These are phyloP conservation scores for Mastacembelus armatus DNA, from an alignment of 2,797 vertebrate species.

Conservation along the genomic window DNA sequence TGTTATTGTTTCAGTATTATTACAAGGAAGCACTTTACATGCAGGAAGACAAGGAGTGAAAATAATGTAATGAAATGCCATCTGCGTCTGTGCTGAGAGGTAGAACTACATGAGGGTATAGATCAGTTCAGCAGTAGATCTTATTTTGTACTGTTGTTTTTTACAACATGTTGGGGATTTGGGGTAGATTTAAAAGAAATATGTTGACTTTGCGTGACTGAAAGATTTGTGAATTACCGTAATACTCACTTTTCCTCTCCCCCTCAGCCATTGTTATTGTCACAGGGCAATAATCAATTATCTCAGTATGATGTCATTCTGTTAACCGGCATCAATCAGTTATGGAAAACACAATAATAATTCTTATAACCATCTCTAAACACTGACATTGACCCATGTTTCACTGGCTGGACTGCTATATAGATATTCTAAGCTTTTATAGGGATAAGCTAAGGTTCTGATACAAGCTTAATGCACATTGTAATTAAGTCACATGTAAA, in stretches of 20 bases:
- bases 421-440: neutral
- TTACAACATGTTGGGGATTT: neutral
- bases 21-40: constrained; percentile 1
- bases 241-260: constrained; percentile 11
- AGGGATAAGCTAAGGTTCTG: neutral
- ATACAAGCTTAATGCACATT: constrained; percentile 3
- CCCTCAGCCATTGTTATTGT: constrained; percentile 63
- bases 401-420: neutral
- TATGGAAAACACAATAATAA: constrained; percentile 5
- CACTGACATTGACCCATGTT: neutral
- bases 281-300: constrained; percentile 75
- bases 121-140: too few relatives aligned
- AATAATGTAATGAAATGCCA: constrained; percentile 24
- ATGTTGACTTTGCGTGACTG: constrained; percentile 14
- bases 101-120: neutral
- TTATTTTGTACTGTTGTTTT: too few relatives aligned
- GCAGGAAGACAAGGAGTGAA: neutral
- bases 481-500: constrained; percentile 14
- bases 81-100: constrained; percentile 24
- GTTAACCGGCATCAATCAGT: constrained; percentile 44
- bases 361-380: neutral
- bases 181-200: too few relatives aligned
- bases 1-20: constrained; percentile 17
- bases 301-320: constrained; percentile 78
- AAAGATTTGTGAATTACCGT: neutral